Percentiles rank a stretch among this genome's conserved stretches.
Conservation (phyloP, 2,888 invertebrate species). For the Ceriagrion tenellum region DNA sequence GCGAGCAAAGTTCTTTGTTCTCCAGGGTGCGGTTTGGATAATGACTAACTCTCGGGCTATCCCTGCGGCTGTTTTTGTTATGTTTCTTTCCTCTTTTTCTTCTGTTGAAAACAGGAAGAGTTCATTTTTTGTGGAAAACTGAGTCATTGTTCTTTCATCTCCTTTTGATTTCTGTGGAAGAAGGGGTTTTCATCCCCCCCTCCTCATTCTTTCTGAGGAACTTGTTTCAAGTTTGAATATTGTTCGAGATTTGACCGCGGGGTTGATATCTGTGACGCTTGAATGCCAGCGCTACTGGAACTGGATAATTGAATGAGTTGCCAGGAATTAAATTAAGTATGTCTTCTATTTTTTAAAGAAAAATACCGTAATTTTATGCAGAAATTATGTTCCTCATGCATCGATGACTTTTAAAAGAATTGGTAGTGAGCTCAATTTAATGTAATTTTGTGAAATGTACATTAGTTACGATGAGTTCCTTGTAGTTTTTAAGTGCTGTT, state of each 20-base stretch:
- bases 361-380: too few species aligned
- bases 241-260: not conserved
- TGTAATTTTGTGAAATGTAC: too few species aligned
- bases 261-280: slow-evolving; percentile 34
- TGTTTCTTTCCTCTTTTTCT: not conserved
- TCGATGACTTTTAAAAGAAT: too few species aligned
- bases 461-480: too few species aligned
- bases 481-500: too few species aligned
- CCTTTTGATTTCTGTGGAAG: not conserved
- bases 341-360: too few species aligned
- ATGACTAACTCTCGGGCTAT: not conserved
- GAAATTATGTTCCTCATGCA: too few species aligned
- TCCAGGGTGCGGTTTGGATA: not conserved
- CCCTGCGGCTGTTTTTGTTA: slow-evolving; percentile 1
- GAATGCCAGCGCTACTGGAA: not conserved
- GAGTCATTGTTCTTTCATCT: slow-evolving; percentile 23
- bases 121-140: not conserved
- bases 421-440: too few species aligned
- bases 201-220: not conserved
- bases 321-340: not conserved
- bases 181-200: not conserved
- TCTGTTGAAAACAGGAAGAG: not conserved
- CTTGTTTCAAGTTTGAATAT: not conserved
- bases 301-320: not conserved
- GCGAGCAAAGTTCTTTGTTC: not conserved